phyloP scores from a whole-genome alignment of 1,140 invertebrate species.

The Adelges cooleyi region DNA sequence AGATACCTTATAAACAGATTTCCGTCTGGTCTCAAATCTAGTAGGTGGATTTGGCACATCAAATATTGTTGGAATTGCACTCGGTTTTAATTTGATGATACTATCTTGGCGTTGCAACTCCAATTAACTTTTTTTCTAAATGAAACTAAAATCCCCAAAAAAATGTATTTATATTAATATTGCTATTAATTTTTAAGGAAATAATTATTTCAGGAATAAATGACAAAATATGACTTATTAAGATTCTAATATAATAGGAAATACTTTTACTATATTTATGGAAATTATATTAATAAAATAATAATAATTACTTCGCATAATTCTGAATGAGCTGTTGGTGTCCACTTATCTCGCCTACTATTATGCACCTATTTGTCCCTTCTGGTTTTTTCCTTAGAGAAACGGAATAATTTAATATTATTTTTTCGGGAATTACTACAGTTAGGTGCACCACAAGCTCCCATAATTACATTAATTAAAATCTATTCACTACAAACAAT shows the following conservation, averaged over 20 bases:
- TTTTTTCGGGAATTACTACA: not conserved
- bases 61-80: constrained; percentile 24
- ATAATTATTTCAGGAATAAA: no score
- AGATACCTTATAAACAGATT: not conserved
- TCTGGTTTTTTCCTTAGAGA: not conserved
- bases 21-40: not conserved
- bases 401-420: not conserved
- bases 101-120: constrained; percentile 13
- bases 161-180: no score
- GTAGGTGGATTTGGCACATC: constrained; percentile 15
- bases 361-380: not conserved
- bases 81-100: constrained; percentile 18
- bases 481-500: no score
- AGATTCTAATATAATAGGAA: no score
- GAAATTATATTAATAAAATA: not conserved
- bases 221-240: no score
- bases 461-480: no score
- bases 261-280: not conserved
- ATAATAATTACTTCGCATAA: not conserved
- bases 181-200: no score
- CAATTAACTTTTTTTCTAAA: not conserved
- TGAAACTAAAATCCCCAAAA: not conserved
- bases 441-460: not conserved
- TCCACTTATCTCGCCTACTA: constrained; percentile 11
- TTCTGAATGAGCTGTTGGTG: not conserved